Percentiles rank a stretch among this genome's conserved stretches.
Evolutionary conservation across 2,888 invertebrate species (phyloP).

Genomic region (Cosmia pyralina): DNA sequence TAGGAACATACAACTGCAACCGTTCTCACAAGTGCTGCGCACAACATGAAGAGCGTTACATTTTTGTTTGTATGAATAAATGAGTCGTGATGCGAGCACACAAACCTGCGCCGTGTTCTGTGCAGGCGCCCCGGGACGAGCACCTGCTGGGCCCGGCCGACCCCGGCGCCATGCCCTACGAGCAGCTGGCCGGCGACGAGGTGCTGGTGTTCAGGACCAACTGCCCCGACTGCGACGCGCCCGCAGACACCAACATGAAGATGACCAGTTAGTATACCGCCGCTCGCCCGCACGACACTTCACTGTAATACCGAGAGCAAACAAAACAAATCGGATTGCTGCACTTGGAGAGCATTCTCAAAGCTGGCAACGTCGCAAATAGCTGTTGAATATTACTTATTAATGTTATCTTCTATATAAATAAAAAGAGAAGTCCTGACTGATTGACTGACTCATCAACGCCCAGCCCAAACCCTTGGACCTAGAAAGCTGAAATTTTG

Average conservation of each 20-base stretch:
- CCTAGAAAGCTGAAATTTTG: no score
- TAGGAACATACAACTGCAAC: no score
- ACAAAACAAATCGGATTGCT: background rate
- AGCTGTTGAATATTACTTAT: background rate
- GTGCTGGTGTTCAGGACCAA: slow-evolving; percentile 95
- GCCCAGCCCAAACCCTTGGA: no score
- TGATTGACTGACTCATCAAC: no score
- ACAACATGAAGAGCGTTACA: no score
- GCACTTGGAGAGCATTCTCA: background rate
- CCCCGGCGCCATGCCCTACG: slow-evolving; percentile 91
- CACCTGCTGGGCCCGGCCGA: slow-evolving; percentile 89
- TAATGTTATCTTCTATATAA: no score
- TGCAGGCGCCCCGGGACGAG: background rate
- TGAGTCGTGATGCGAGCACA: background rate
- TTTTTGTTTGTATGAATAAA: no score
- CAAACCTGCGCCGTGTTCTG: background rate
- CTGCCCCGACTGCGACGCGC: slow-evolving; percentile 95
- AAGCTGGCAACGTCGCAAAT: background rate
- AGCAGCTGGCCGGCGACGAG: slow-evolving; percentile 93
- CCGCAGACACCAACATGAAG: slow-evolving; percentile 93
- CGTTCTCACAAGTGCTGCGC: no score
- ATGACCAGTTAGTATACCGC: slow-evolving; percentile 91
- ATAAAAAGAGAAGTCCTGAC: no score
- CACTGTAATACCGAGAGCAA: no score
- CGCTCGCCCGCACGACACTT: background rate